Conservation (phyloP, 2,797 vertebrate species). For the Acipenser transmontanus region DNA sequence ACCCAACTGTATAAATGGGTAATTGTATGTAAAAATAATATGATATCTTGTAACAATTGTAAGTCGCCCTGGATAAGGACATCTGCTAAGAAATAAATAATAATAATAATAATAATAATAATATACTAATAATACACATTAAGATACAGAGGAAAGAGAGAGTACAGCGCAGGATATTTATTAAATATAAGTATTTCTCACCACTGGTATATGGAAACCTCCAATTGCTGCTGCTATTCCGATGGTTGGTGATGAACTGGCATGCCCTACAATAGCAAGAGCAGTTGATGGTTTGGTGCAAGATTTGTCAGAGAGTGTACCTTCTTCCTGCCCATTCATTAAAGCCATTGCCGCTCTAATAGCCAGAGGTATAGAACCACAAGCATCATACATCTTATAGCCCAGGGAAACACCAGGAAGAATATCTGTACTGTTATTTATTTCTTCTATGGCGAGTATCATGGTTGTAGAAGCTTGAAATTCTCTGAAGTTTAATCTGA, state of each 20-base stretch:
- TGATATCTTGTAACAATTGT: no score
- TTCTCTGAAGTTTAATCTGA: conserved; percentile 30
- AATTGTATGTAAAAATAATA: no score
- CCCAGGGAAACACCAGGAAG: conserved; percentile 34
- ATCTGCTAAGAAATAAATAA: no score
- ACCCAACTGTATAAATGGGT: no score
- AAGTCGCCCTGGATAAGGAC: no score
- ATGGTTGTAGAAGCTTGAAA: conserved; percentile 33
- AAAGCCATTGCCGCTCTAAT: conserved; percentile 30
- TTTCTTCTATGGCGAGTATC: conserved; percentile 38
- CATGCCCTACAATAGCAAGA: conserved; percentile 20
- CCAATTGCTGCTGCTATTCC: conserved; percentile 13
- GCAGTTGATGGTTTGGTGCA: conserved; percentile 22
- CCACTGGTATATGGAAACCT: conserved; percentile 23
- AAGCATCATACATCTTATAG: conserved; percentile 36
- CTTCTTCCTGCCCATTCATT: conserved; percentile 26
- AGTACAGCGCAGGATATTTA: neutral
- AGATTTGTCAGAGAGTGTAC: conserved; percentile 8
- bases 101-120: no score
- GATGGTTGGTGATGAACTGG: conserved; percentile 14
- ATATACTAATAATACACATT: neutral
- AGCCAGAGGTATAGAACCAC: conserved; percentile 20
- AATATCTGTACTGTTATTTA: conserved; percentile 37
- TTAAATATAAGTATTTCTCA: neutral
- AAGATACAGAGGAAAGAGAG: neutral